These are phyloP conservation scores for Pseudorectes ferrugineus DNA, from an alignment of 2,113 vertebrate genomes.

Conservation along the genomic window DNA sequence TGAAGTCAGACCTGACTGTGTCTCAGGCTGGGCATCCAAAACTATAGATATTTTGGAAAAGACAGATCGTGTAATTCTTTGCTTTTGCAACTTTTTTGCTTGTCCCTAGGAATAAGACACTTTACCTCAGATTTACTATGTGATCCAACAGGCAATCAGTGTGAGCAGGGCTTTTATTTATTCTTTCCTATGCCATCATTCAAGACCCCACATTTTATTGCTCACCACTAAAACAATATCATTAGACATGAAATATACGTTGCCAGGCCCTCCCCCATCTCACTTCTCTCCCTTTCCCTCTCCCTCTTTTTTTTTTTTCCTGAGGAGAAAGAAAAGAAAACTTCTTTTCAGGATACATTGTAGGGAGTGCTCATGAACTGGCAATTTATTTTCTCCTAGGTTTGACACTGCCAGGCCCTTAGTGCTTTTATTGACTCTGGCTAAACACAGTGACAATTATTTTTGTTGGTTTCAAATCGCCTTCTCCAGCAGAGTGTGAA, in stretches of 20 bases:
- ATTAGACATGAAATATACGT: not conserved
- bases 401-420: constrained; percentile 56
- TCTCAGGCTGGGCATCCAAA: not conserved
- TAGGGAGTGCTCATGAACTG: constrained; percentile 30
- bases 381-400: constrained; percentile 44
- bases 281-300: not conserved
- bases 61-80: not conserved
- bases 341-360: constrained; percentile 31
- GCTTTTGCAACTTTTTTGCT: not conserved
- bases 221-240: constrained; percentile 37
- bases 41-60: not conserved
- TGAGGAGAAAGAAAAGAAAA: constrained; percentile 31
- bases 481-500: constrained; percentile 56
- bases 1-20: not conserved
- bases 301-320: not conserved
- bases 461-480: constrained; percentile 60
- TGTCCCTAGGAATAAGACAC: not conserved
- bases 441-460: constrained; percentile 62
- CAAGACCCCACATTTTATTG: constrained; percentile 9
- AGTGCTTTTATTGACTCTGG: constrained; percentile 66
- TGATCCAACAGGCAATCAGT: not conserved
- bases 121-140: not conserved
- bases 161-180: not conserved
- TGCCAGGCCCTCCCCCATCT: not conserved
- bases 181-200: constrained; percentile 9